These are phyloP conservation scores for Xanthorhoe spadicearia DNA, from an alignment of 2,888 invertebrate genomes.

Conservation along the genomic window DNA sequence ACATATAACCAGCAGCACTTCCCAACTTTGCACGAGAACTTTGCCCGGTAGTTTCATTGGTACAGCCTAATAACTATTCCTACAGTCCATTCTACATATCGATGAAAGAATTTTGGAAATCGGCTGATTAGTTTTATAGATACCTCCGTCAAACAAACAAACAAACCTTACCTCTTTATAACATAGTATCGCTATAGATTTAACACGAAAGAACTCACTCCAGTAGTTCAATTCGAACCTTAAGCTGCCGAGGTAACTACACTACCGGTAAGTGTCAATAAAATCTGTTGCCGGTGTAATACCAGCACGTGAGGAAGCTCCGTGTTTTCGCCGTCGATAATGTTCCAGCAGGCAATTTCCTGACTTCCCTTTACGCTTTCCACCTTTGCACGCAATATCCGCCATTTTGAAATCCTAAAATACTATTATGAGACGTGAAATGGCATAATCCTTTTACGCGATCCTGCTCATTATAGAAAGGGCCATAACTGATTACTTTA, in stretches of 20 bases:
- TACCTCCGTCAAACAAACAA: no score
- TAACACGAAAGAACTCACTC: background rate
- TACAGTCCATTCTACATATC: no score
- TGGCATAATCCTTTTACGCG: constrained; percentile 27
- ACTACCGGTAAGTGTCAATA: background rate
- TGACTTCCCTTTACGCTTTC: constrained; percentile 43
- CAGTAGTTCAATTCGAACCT: background rate
- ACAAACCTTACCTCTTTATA: no score
- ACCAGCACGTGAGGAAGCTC: constrained; percentile 22
- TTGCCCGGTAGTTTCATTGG: no score
- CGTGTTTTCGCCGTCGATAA: constrained; percentile 33
- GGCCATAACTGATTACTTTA: constrained; percentile 16
- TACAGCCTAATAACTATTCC: no score
- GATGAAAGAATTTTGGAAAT: no score
- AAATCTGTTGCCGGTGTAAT: constrained; percentile 9
- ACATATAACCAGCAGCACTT: no score
- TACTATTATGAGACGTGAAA: constrained; percentile 30
- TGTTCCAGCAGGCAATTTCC: constrained; percentile 46
- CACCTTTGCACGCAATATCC: constrained; percentile 49
- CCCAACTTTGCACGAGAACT: no score
- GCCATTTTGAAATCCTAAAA: constrained; percentile 37
- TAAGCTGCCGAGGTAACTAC: background rate
- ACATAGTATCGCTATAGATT: no score
- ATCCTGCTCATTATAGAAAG: constrained; percentile 16
- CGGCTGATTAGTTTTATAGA: no score